Evolutionary conservation across 2,797 vertebrate genomes (phyloP).

Genomic region (Ambastaia sidthimunki): DNA sequence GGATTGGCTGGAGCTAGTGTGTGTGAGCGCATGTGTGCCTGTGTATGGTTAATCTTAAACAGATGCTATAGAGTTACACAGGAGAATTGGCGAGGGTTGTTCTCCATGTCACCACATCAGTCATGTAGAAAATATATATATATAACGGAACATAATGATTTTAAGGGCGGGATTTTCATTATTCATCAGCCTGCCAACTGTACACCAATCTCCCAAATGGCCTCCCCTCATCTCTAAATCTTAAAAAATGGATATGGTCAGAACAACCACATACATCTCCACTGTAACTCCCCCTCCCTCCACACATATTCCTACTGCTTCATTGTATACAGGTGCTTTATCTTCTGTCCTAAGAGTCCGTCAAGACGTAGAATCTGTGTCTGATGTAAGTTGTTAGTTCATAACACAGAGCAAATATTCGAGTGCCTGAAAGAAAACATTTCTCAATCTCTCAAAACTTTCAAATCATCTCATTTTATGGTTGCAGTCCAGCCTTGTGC

Average conservation of each 20-base stretch:
- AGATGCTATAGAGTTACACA: slow-evolving; percentile 38
- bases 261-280: slow-evolving; percentile 55
- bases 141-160: slow-evolving; percentile 50
- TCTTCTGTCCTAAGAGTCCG: slow-evolving; percentile 27
- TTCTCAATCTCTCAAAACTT: slow-evolving; percentile 35
- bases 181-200: slow-evolving; percentile 63
- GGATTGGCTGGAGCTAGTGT: slow-evolving; percentile 29
- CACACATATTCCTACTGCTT: slow-evolving; percentile 23
- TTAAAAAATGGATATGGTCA: slow-evolving; percentile 61
- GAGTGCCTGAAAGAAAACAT: slow-evolving; percentile 28
- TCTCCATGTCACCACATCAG: slow-evolving; percentile 30
- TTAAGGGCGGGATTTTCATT: slow-evolving; percentile 61
- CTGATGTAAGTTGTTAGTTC: slow-evolving; percentile 28
- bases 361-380: slow-evolving; percentile 23
- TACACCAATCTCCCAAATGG: slow-evolving; percentile 76
- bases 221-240: slow-evolving; percentile 68
- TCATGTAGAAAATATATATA: slow-evolving; percentile 38
- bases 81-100: slow-evolving; percentile 19
- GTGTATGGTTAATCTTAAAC: slow-evolving; percentile 38
- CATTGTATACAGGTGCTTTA: slow-evolving; percentile 25
- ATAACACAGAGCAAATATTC: slow-evolving; percentile 24
- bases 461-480: slow-evolving; percentile 3
- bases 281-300: slow-evolving; percentile 22
- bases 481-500: neutral
- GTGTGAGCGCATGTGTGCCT: slow-evolving; percentile 40